Evolutionary conservation across 2,113 vertebrate species (phyloP).

Genomic region (Poeciliopsis prolifica): DNA sequence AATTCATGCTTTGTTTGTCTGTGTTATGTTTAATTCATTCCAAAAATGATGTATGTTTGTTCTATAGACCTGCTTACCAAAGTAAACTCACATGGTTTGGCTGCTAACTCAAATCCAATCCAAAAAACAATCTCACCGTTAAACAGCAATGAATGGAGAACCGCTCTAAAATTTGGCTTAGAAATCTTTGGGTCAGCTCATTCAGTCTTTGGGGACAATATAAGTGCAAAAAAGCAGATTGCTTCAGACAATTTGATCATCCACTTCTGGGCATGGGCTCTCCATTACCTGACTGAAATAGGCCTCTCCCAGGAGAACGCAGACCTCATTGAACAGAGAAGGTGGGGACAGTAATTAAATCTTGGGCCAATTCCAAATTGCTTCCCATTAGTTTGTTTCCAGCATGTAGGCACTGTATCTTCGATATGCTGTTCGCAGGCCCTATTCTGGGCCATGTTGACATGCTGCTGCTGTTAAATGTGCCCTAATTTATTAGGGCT

Average conservation of each 20-base stretch:
- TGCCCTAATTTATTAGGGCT: slow-evolving; percentile 63
- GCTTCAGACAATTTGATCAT: slow-evolving; percentile 75
- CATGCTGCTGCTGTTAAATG: slow-evolving; percentile 50
- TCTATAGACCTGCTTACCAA: slow-evolving; percentile 60
- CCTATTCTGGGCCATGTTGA: slow-evolving; percentile 49
- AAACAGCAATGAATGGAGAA: slow-evolving; percentile 27
- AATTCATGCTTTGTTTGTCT: neutral
- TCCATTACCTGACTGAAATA: slow-evolving; percentile 79
- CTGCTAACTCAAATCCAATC: slow-evolving; percentile 17
- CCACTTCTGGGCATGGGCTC: slow-evolving; percentile 60
- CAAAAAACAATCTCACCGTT: slow-evolving; percentile 8
- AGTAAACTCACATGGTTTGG: slow-evolving; percentile 71
- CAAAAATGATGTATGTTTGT: slow-evolving; percentile 35
- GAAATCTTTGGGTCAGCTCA: slow-evolving; percentile 72
- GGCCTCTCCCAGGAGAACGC: slow-evolving; percentile 71
- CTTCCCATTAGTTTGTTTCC: slow-evolving; percentile 77
- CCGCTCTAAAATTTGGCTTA: slow-evolving; percentile 62
- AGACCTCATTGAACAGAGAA: slow-evolving; percentile 81
- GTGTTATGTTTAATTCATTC: neutral
- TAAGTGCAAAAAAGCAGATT: slow-evolving; percentile 68
- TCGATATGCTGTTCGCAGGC: slow-evolving; percentile 66
- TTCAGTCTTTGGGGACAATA: slow-evolving; percentile 76
- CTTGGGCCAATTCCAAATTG: slow-evolving; percentile 76
- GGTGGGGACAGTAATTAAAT: slow-evolving; percentile 82
- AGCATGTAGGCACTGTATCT: slow-evolving; percentile 56